These are phyloP conservation scores for Amphiprion clarkii DNA, from an alignment of 2,797 vertebrate species.

Conservation along the genomic window DNA sequence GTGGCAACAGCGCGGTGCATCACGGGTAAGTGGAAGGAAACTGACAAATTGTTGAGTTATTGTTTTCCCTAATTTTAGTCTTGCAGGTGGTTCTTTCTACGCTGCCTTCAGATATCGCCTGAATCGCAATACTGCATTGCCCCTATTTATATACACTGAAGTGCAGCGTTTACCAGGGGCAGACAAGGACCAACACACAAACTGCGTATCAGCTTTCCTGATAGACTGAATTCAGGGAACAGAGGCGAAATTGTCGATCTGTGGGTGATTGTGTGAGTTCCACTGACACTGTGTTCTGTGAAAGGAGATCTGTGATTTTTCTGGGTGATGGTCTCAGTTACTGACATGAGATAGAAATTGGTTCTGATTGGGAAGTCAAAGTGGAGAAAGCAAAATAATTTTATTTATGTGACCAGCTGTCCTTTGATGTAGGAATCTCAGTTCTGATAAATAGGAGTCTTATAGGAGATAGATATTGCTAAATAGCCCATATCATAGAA, in stretches of 20 bases:
- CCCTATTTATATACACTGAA: background rate
- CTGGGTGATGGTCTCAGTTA: background rate
- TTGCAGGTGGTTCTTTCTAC: conserved; percentile 30
- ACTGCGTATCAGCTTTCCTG: background rate
- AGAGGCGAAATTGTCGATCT: background rate
- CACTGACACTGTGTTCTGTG: background rate
- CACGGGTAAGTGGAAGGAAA: conserved; percentile 53
- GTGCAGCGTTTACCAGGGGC: background rate
- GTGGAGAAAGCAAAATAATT: background rate
- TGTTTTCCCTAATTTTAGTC: background rate
- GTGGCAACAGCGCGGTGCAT: conserved; percentile 57
- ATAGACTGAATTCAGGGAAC: background rate
- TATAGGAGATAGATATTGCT: too few species aligned
- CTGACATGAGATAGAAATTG: background rate
- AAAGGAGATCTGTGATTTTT: background rate
- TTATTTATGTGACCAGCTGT: background rate
- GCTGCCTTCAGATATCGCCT: background rate
- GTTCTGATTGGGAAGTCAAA: background rate
- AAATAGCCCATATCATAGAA: background rate
- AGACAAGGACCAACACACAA: background rate
- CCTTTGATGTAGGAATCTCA: background rate
- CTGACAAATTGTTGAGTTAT: accelerated
- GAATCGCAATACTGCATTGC: background rate
- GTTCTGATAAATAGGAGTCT: background rate
- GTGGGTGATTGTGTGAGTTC: background rate